Conservation (phyloP, 2,113 vertebrate genomes). For the Chascanopsetta lugubris region DNA sequence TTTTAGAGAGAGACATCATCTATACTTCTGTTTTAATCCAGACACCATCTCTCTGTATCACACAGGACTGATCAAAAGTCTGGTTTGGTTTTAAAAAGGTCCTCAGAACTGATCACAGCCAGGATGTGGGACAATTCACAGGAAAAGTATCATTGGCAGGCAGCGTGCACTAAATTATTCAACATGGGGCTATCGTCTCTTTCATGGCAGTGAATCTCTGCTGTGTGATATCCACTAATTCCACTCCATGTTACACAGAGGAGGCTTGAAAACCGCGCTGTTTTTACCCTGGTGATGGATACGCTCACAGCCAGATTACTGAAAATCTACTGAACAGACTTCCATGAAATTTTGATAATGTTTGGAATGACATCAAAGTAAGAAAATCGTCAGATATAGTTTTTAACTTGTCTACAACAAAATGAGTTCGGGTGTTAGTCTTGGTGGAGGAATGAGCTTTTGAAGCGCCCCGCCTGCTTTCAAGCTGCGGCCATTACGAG, state of each 20-base stretch:
- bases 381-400: too few relatives aligned
- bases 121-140: constrained; percentile 15
- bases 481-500: not conserved
- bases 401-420: too few relatives aligned
- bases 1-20: constrained; percentile 3
- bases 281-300: constrained; percentile 10
- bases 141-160: constrained; percentile 20
- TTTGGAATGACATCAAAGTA: not conserved
- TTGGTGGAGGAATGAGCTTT: too few relatives aligned
- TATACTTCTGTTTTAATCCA: constrained; percentile 3
- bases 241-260: not conserved
- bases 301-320: not conserved
- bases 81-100: constrained; percentile 16
- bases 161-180: constrained; percentile 44
- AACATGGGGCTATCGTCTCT: constrained; percentile 20
- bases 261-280: constrained; percentile 15
- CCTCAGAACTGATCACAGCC: constrained; percentile 1
- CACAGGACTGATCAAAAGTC: constrained; percentile 5
- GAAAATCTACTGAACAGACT: not conserved
- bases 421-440: too few relatives aligned
- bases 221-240: constrained; percentile 10
- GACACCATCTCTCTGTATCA: constrained; percentile 14
- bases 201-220: constrained; percentile 26
- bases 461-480: too few relatives aligned
- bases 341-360: not conserved